Base-by-base conservation (phyloP, 2,888 invertebrate genomes). In the Erannis defoliaria region DNA sequence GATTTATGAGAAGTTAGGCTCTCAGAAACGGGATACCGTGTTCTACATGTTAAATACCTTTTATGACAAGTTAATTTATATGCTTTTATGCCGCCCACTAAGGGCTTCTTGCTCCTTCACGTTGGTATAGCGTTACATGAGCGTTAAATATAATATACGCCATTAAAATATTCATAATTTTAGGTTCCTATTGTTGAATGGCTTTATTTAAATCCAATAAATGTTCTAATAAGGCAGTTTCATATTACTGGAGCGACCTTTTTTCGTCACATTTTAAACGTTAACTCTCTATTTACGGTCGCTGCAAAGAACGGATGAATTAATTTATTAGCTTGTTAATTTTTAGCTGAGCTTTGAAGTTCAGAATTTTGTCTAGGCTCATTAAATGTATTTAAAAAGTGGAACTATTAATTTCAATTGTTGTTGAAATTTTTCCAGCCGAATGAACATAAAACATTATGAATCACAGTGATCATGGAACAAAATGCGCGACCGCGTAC, bases 51-150 rank as follows among this genome's bases (percentile, higher is more conserved):
- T 86, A 83, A 73, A 85, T 31, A 33, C 73, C 71, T 84, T 85
- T 84, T 86, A 87, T 80, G 82, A 83, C 78, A 81, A 80, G 78
- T 81, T 86, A 85, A 87, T 87, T 85, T 87, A 87, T 86, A 78
- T 19, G 50, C 43, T 37, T 50, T 57, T 84, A 77, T 75, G 72
- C 79, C 84, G 84, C 86, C 86, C 82, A 86, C 86, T 70, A 72
- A 43, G 73, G 71, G 74, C 76, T 82, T 77, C 80, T 77, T 79
- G 71, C 63, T 76, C 57, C 18, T 19, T 18, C 5, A 9, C 4
- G 18, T n/a, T 33, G 33, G 9, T 84, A 78, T 86, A 79, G 76
- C 71, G 74, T 88, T 84, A 86, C 84, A 79, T 69, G 76, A 67
- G 65, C 65, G 72, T 78, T 68, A 76, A 73, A 78, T 62, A 66